Percentiles rank a stretch among this genome's conserved stretches.
Conservation (phyloP, 2,113 vertebrate genomes). For the Climacteris rufus region DNA sequence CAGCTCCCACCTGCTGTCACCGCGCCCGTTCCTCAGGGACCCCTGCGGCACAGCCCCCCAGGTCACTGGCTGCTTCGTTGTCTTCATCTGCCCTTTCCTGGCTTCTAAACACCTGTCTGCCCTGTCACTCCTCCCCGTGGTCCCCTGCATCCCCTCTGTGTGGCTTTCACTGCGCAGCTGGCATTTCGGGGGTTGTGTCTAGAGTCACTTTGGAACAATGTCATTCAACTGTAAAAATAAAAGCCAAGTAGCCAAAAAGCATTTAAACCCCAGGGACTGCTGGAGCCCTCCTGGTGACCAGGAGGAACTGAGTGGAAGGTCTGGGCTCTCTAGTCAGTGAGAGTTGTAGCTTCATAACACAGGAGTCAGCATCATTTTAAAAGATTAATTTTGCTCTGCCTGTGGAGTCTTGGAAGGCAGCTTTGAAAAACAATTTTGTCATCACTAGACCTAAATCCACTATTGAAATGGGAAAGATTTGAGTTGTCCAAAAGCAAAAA, state of each 20-base stretch:
- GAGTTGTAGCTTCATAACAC: not conserved
- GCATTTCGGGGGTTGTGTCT: rapidly evolving
- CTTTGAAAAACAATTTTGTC: not conserved
- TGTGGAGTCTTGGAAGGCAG: not conserved
- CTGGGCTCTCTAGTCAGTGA: not conserved
- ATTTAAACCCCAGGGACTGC: not conserved
- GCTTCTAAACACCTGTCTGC: not conserved
- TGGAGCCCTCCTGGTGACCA: not conserved
- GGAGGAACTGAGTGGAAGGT: not conserved
- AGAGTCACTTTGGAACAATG: not conserved
- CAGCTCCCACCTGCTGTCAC: conserved; percentile 32
- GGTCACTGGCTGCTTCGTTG: conserved; percentile 48
- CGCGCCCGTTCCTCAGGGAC: conserved; percentile 69
- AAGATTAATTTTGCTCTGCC: not conserved
- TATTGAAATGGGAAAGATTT: not conserved
- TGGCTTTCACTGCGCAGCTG: not conserved
- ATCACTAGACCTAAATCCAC: not conserved
- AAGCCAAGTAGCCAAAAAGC: not conserved
- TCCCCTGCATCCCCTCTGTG: rapidly evolving
- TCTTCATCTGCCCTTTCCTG: not conserved
- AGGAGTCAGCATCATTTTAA: not conserved
- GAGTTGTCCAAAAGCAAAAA: not conserved
- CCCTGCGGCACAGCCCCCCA: conserved; percentile 65
- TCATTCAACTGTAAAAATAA: not conserved
- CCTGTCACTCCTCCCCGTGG: rapidly evolving